Percentiles rank a stretch among this genome's conserved stretches.
phyloP scores from a whole-genome alignment of 64 coral and sea anemone species.

The Montipora cactus region DNA sequence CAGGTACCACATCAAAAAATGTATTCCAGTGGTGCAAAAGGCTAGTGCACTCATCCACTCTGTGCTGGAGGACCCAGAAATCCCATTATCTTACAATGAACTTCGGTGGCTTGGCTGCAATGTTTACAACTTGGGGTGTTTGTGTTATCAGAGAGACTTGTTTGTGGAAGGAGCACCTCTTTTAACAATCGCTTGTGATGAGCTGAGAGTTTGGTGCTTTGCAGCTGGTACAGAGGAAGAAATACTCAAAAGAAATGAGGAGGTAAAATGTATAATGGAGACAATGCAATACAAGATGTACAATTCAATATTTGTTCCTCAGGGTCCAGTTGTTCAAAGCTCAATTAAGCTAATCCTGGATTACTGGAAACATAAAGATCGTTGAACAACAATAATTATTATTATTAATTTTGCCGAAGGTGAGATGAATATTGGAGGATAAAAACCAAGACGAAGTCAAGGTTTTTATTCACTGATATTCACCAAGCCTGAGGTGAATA shows the following conservation, averaged over 20 bases:
- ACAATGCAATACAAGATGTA: neutral
- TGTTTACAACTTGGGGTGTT: conserved; percentile 35
- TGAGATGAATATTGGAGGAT: no score
- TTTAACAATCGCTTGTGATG: conserved; percentile 50
- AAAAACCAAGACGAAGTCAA: no score
- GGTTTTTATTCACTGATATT: no score
- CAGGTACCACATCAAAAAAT: conserved; percentile 20
- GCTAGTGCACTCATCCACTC: conserved; percentile 8
- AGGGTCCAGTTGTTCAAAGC: no score
- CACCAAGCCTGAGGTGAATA: no score
- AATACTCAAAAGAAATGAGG: conserved; percentile 2
- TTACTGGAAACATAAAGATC: no score
- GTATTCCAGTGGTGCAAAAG: conserved; percentile 6
- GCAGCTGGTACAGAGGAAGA: conserved; percentile 12
- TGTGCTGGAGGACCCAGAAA: conserved; percentile 7
- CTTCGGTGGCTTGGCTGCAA: conserved; percentile 49
- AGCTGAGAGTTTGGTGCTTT: conserved; percentile 60
- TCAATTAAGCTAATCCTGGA: no score
- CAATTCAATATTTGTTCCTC: no score
- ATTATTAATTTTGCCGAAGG: no score
- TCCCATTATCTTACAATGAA: conserved; percentile 43
- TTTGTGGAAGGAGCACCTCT: conserved; percentile 45
- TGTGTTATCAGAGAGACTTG: conserved; percentile 37
- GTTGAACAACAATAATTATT: no score
- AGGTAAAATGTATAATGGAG: conserved; percentile 18